Evolutionary conservation across 1,140 invertebrate genomes (phyloP), one percentile per base, ranked within the genome.

Genomic region (Charaxes varanes): DNA sequence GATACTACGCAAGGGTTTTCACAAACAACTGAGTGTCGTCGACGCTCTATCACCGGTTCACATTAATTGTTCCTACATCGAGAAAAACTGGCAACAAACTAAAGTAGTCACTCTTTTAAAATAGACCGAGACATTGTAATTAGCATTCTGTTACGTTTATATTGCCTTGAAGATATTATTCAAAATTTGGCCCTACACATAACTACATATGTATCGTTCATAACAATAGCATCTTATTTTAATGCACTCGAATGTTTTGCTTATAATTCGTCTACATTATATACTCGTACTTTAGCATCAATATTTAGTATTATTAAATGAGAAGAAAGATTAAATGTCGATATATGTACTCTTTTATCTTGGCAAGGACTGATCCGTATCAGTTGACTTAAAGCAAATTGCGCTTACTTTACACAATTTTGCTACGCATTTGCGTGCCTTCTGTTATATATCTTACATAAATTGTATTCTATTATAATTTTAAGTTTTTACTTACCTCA

Each of bases 401-500:
- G n/a, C n/a, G n/a, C n/a, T n/a, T n/a, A n/a, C n/a, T n/a, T n/a
- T n/a, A n/a, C n/a, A n/a, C n/a, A n/a, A n/a, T n/a, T n/a, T n/a
- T n/a, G n/a, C n/a, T n/a, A n/a, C n/a, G n/a, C n/a, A n/a, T n/a
- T n/a, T n/a, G n/a, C n/a, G n/a, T n/a, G n/a, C n/a, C n/a, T n/a
- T n/a, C n/a, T n/a, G n/a, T n/a, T n/a, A n/a, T n/a, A n/a, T n/a
- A n/a, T n/a, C n/a, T n/a, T n/a, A n/a, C n/a, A n/a, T n/a, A n/a
- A n/a, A n/a, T n/a, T n/a, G n/a, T n/a, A n/a, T n/a, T n/a, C n/a
- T n/a, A n/a, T n/a, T n/a, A n/a, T n/a, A n/a, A n/a, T n/a, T n/a
- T n/a, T n/a, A n/a, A n/a, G n/a, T n/a, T n/a, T n/a, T n/a, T 43
- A 69, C 65, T 60, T 53, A 81, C 77, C 61, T 81, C 77, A 31